phyloP scores from a whole-genome alignment of 2,113 vertebrate genomes.

The Nothocercus nigrocapillus region DNA sequence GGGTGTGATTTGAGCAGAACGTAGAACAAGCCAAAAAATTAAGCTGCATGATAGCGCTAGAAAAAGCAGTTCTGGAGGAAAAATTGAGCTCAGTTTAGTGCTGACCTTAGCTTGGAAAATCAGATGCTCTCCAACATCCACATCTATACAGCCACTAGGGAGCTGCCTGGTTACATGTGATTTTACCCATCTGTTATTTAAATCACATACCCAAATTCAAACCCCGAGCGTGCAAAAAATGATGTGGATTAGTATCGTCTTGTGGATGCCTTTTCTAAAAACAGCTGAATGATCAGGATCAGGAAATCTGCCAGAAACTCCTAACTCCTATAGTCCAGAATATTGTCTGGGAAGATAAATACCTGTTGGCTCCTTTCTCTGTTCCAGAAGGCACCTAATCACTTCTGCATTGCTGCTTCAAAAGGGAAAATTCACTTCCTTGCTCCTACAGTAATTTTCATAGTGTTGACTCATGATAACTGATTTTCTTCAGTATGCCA shows the following conservation, averaged over 20 bases:
- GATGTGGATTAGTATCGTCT: neutral
- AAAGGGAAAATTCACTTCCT: neutral
- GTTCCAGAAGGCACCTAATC: neutral
- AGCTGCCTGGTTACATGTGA: conserved; percentile 64
- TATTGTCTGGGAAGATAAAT: neutral
- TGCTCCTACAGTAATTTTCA: neutral
- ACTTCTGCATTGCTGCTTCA: rapidly evolving
- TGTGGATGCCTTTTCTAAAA: neutral
- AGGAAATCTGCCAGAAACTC: neutral
- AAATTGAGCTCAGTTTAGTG: conserved; percentile 26
- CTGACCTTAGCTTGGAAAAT: conserved; percentile 18
- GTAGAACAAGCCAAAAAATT: neutral
- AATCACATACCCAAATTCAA: neutral
- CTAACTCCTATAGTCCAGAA: neutral
- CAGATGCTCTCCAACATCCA: neutral
- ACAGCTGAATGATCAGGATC: neutral
- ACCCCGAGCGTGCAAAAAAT: neutral
- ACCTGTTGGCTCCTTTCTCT: neutral
- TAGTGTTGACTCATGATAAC: neutral
- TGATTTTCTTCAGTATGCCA: neutral
- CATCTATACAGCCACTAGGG: conserved; percentile 50
- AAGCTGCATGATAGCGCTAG: neutral
- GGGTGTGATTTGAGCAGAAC: neutral
- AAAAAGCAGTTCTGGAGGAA: neutral
- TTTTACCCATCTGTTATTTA: neutral